Percentiles rank a stretch among this genome's conserved stretches.
Evolutionary conservation across 2,113 vertebrate species (phyloP).

Genomic region (Pipa parva): DNA sequence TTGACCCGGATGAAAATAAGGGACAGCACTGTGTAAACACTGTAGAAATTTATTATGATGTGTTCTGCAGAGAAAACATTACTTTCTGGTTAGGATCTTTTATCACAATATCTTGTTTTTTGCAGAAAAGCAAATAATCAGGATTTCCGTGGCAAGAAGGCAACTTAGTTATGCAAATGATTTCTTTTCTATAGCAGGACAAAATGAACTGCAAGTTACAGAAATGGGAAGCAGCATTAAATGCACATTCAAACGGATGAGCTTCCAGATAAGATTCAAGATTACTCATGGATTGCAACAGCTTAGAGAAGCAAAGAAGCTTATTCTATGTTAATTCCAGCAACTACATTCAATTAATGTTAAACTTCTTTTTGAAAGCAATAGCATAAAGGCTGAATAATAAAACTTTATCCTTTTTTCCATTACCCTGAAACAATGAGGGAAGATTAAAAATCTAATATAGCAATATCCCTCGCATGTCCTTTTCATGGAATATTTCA

Average conservation of each 20-base stretch:
- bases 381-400: conserved; percentile 20
- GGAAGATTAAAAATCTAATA: conserved; percentile 34
- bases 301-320: conserved; percentile 60
- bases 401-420: conserved; percentile 40
- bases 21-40: too few species aligned
- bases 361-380: conserved; percentile 37
- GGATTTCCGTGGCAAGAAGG: neutral
- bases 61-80: too few species aligned
- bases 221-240: conserved; percentile 25
- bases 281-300: conserved; percentile 49
- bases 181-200: neutral
- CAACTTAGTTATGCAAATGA: conserved; percentile 10
- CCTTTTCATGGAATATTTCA: neutral
- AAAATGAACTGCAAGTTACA: conserved; percentile 18
- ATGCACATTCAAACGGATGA: conserved; percentile 58
- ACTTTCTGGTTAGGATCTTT: too few species aligned
- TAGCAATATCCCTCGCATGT: neutral
- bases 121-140: neutral
- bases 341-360: conserved; percentile 43
- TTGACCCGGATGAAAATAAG: too few species aligned
- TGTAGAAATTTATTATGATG: too few species aligned
- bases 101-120: neutral
- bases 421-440: conserved; percentile 27
- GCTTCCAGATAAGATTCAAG: conserved; percentile 58
- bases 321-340: conserved; percentile 50